Conservation (phyloP, 2,888 invertebrate species). For the Habrosyne pyritoides region DNA sequence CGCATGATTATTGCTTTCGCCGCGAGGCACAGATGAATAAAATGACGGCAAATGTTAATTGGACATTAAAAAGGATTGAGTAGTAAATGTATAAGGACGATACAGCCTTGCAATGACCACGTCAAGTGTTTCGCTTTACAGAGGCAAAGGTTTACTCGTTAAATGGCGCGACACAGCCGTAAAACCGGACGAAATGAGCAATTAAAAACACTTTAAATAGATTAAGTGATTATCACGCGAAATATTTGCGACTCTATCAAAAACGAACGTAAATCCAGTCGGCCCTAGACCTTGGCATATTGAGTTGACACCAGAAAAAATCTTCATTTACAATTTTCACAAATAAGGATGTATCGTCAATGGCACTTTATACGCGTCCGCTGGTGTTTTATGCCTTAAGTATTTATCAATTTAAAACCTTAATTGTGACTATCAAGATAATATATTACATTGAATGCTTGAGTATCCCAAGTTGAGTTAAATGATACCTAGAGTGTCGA, state of each 20-base stretch:
- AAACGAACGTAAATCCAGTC: conserved; percentile 32
- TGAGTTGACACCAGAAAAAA: conserved; percentile 25
- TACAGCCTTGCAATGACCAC: conserved; percentile 28
- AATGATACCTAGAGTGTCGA: conserved; percentile 4
- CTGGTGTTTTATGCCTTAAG: not conserved
- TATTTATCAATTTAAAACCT: conserved; percentile 1
- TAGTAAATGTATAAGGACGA: conserved; percentile 41
- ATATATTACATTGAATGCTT: not conserved
- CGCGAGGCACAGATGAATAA: conserved; percentile 23
- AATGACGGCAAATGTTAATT: conserved; percentile 41
- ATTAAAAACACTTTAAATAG: conserved; percentile 71
- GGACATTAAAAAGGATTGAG: conserved; percentile 39
- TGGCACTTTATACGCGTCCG: not conserved
- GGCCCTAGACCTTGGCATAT: conserved; percentile 51
- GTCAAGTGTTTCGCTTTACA: conserved; percentile 17
- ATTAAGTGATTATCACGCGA: conserved; percentile 62
- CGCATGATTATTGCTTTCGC: conserved; percentile 22
- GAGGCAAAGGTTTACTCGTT: conserved; percentile 43
- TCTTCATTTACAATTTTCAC: conserved; percentile 30
- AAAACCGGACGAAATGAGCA: conserved; percentile 53
- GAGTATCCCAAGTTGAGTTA: not conserved
- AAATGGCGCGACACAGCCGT: conserved; percentile 49
- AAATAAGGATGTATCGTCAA: not conserved
- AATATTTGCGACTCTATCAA: conserved; percentile 39
- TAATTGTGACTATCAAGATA: not conserved